Evolutionary conservation across 2,113 vertebrate species (phyloP).

Genomic region (Tragulus kanchil): DNA sequence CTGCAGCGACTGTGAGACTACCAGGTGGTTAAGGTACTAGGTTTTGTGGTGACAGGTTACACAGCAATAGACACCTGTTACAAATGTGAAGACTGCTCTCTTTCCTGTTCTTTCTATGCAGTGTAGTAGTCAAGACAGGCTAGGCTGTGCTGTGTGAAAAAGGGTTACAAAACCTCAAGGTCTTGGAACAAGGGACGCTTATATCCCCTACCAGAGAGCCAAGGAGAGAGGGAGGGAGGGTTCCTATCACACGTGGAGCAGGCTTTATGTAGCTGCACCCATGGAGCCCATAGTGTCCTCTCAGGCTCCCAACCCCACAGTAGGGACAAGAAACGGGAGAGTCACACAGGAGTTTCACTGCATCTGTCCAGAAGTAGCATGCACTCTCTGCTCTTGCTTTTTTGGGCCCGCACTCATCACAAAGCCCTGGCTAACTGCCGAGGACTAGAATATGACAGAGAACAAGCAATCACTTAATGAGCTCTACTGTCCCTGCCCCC

Average conservation of each 20-base stretch:
- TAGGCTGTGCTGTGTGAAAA: not conserved
- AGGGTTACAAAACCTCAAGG: not conserved
- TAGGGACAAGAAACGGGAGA: not conserved
- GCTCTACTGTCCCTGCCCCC: not conserved
- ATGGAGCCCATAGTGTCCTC: not conserved
- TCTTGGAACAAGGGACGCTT: not conserved
- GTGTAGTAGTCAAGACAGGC: no score
- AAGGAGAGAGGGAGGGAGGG: rapidly evolving
- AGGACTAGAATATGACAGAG: not conserved
- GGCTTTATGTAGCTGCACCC: not conserved
- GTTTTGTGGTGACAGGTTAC: not conserved
- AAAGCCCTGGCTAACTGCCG: not conserved
- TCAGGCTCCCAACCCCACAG: not conserved
- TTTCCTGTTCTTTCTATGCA: not conserved
- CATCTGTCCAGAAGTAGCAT: rapidly evolving
- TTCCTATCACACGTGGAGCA: not conserved
- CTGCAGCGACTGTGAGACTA: not conserved
- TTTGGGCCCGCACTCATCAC: not conserved
- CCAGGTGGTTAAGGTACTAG: rapidly evolving
- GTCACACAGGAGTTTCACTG: no score
- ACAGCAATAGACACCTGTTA: no score
- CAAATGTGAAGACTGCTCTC: not conserved
- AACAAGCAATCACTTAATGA: not conserved
- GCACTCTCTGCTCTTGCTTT: not conserved
- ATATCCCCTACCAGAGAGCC: not conserved